Percentiles rank a stretch among this genome's conserved stretches.
Conservation (phyloP, 1,140 invertebrate species). For the Parasteatoda tepidariorum region DNA sequence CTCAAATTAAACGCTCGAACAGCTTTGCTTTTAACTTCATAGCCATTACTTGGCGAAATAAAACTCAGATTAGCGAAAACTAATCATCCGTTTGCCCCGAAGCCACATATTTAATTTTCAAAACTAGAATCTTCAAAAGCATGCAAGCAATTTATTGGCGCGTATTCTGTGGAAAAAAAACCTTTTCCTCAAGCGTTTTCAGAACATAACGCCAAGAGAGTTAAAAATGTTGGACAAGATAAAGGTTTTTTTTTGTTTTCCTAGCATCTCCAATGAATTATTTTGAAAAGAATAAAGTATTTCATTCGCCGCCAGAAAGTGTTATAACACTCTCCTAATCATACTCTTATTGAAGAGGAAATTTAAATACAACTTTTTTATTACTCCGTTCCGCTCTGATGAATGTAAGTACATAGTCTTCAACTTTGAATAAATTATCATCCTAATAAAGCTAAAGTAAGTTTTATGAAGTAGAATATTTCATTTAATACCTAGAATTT, state of each 20-base stretch:
- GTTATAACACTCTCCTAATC: background rate
- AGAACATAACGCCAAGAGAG: background rate
- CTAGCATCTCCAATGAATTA: background rate
- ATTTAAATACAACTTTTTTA: constrained; percentile 33
- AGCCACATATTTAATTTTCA: no score
- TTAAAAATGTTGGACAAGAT: background rate
- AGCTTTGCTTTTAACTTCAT: no score
- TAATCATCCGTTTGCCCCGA: no score
- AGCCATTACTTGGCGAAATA: no score
- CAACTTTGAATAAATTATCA: no score
- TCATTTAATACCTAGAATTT: no score
- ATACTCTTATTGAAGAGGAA: constrained; percentile 22
- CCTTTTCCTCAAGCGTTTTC: background rate
- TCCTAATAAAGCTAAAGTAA: no score
- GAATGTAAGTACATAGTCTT: background rate
- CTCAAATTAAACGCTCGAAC: no score
- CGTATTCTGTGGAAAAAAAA: background rate
- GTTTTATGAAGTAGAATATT: no score
- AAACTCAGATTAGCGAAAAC: no score
- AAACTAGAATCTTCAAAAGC: background rate
- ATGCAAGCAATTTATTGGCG: background rate
- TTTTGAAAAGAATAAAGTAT: constrained; percentile 22
- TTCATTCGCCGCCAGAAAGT: background rate
- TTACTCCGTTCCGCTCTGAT: background rate
- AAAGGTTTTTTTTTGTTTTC: background rate